Base-by-base conservation (phyloP, 2,888 invertebrate genomes). In the Choristoneura rosaceana region DNA sequence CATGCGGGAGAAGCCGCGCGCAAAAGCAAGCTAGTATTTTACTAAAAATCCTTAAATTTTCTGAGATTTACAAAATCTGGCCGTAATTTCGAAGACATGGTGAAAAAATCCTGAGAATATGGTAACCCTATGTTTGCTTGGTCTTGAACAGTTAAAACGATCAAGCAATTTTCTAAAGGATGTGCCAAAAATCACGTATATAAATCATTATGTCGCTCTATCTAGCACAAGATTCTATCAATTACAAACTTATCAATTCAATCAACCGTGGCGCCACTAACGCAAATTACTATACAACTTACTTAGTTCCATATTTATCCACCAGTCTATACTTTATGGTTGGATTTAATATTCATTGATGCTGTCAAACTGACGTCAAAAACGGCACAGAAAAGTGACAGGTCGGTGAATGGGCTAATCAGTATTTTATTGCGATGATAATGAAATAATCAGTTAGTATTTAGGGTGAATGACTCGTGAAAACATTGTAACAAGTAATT, bases 311-410 rank as follows among this genome's bases (percentile, higher is more conserved):
- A 68, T 4, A 45, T 68, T 68, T 68, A 0, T 3, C 17, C 63
- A 14, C 14, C 58, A 38, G 63, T 1, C 12, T 55, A 25, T 3
- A 14, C 12, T 10, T 17, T 43, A 25, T 17, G 3, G 12, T 41
- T 43, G 17, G 17, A 34, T 66, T 70, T 61, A 55, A 68, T 71
- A 71, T 71, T 73, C 68, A 73, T 68, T 58, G 63, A 15, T 7
- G 41, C 67, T 73, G 71, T 71, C 71, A 64, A 73, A 73, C 38
- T 45, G 25, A 67, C 50, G 63, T 73, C 68, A 73, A 68, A 73
- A 59, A 73, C 50, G 50, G 63, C 71, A 12, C 33, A 45, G 5
- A 63, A 63, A 73, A 73, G 47, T 73, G 71, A 73, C 68, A 58
- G 58, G 47, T 55, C 33, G 15, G 25, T 73, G 68, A 73, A 73